Evolutionary conservation across 1,140 invertebrate genomes (phyloP).

Genomic region (Seison nebaliae): DNA sequence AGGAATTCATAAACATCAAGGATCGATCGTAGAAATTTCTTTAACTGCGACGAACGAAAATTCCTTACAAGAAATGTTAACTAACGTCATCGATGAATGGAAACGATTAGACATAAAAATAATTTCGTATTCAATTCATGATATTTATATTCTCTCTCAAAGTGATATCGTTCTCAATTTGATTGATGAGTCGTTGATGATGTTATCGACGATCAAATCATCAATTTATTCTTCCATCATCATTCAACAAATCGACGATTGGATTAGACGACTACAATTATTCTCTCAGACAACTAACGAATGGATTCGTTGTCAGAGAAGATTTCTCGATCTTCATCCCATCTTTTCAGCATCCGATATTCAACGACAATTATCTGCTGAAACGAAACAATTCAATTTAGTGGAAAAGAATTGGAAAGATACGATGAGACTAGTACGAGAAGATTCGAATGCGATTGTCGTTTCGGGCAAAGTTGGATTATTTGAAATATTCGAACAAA

Average conservation of each 20-base stretch:
- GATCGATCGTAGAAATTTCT: conserved; percentile 49
- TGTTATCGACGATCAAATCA: conserved; percentile 40
- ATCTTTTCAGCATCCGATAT: conserved; percentile 66
- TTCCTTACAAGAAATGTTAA: conserved; percentile 44
- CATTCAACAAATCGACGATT: conserved; percentile 44
- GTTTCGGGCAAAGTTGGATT: conserved; percentile 23
- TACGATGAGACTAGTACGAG: conserved; percentile 36
- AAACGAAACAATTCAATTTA: conserved; percentile 6
- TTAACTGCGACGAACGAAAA: conserved; percentile 54
- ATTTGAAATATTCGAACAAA: conserved; percentile 21
- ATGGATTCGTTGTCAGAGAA: conserved; percentile 52
- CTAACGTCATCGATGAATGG: conserved; percentile 36
- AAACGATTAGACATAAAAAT: conserved; percentile 24
- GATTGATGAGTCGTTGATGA: conserved; percentile 39
- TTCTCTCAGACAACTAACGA: conserved; percentile 48
- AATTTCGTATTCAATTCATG: conserved; percentile 29
- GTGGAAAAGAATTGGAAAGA: conserved; percentile 53
- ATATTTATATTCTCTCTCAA: conserved; percentile 48
- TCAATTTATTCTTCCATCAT: conserved; percentile 53
- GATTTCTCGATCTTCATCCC: conserved; percentile 57
- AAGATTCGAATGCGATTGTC: conserved; percentile 25
- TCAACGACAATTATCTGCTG: conserved; percentile 30
- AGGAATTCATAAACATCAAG: conserved; percentile 39
- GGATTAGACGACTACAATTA: conserved; percentile 41
- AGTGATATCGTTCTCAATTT: conserved; percentile 50